phyloP scores from a whole-genome alignment of 2,113 vertebrate genomes.

The Paraplagusia blochii region DNA sequence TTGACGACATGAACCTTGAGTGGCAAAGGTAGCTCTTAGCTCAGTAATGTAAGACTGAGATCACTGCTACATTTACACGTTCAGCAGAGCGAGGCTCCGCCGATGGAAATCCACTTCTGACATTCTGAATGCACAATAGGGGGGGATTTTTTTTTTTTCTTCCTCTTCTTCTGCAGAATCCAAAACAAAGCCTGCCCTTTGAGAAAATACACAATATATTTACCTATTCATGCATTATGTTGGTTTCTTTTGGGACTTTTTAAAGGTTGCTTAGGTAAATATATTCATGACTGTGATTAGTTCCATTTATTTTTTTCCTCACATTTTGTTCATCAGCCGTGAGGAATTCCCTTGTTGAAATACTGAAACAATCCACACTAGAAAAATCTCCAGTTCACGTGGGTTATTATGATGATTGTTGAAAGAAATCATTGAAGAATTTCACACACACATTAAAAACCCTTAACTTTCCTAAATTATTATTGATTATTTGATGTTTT shows the following conservation, averaged over 20 bases:
- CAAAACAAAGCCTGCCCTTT: too few species aligned
- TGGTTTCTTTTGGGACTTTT: conserved; percentile 43
- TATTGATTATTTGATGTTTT: too few species aligned
- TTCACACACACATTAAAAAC: too few species aligned
- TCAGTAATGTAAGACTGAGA: conserved; percentile 47
- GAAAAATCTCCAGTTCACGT: too few species aligned
- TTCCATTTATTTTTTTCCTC: conserved; percentile 37
- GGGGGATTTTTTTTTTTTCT: too few species aligned
- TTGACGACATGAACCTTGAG: conserved; percentile 67
- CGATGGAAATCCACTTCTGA: conserved; percentile 4
- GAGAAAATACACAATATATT: conserved; percentile 10
- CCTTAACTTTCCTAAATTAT: too few species aligned
- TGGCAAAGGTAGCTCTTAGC: conserved; percentile 52
- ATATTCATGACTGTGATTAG: conserved; percentile 57
- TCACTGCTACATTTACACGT: conserved; percentile 43
- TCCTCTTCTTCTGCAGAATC: too few species aligned
- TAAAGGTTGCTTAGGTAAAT: conserved; percentile 48
- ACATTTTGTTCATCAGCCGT: too few species aligned
- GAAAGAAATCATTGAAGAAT: too few species aligned
- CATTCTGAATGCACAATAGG: not conserved
- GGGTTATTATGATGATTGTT: too few species aligned
- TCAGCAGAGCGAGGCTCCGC: conserved; percentile 24
- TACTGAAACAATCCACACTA: too few species aligned
- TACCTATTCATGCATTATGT: conserved; percentile 13
- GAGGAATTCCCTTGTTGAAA: too few species aligned